Evolutionary conservation across 2,888 invertebrate species (phyloP), one percentile per base, ranked within the genome.

Genomic region (Bembecia ichneumoniformis): DNA sequence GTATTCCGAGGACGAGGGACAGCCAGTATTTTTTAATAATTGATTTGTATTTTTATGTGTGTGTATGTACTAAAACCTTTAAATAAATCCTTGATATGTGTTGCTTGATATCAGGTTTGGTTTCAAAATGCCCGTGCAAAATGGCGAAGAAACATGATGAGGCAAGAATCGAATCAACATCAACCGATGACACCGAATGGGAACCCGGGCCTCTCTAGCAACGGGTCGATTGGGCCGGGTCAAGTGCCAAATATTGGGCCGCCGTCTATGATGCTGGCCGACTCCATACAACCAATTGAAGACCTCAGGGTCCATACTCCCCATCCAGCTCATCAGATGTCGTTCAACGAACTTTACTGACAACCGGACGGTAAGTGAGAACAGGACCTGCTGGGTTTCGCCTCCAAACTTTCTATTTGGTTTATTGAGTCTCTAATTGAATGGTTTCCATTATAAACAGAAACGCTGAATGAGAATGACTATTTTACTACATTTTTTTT

Each of bases 91-190:
- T 28, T 28, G 5, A 28, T 1, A 28, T 28, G 9, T 28, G 28
- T 28, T 28, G 28, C 52, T 52, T 51, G 46, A 50, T 63, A 10
- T 66, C 59, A 99, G 98, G 98, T 99, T 1, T 99, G 99, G 99
- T 99, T 99, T 81, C 99, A 99, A 91, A 99, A 99, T 76, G 98
- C 99, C 0, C 89, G 99, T 48, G 99, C 99, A 36, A 99, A 99
- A 87, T 99, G 97, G 95, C 92, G 99, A 58, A 91, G 99, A 48
- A 98, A 96, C 78, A 91, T 96, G 74, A 94, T 96, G 93, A 87
- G 96, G 47, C 96, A 95, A 69, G 96, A 96, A 68, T 68, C 83
- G 0, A 71, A 65, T 35, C 45, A 45, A 17, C 68, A 66, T 20
- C 63, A 62, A 2, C 51, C 63, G 2, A 55, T 67, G 56, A 58